Evolutionary conservation across 2,113 vertebrate species (phyloP).

Genomic region (Rhegmatorhina hoffmannsi): DNA sequence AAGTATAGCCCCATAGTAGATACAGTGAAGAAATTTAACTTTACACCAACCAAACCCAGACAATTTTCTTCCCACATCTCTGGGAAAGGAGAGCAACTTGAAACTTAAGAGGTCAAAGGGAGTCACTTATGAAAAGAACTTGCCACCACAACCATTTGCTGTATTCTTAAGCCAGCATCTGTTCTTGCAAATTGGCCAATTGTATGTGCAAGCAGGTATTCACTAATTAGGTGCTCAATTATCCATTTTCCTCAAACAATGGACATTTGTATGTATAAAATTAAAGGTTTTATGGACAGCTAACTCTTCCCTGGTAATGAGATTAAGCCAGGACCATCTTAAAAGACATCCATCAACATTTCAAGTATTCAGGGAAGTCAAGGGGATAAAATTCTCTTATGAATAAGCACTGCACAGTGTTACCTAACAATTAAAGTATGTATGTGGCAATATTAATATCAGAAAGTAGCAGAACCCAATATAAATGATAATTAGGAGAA

Average conservation of each 20-base stretch:
- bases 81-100: neutral
- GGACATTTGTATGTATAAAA: slow-evolving; percentile 1
- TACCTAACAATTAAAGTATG: slow-evolving; percentile 58
- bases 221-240: slow-evolving; percentile 53
- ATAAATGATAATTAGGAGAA: slow-evolving; percentile 70
- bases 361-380: slow-evolving; percentile 6
- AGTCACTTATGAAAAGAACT: neutral
- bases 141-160: neutral
- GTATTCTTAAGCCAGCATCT: slow-evolving; percentile 10
- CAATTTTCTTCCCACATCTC: neutral
- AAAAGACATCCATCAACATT: slow-evolving; percentile 39
- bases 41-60: neutral
- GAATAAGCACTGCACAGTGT: neutral
- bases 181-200: slow-evolving; percentile 29
- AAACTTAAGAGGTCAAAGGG: neutral
- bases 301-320: slow-evolving; percentile 17
- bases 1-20: neutral
- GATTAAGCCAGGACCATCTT: neutral
- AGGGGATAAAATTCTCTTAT: slow-evolving; percentile 31
- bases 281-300: slow-evolving; percentile 24
- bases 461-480: slow-evolving; percentile 53
- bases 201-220: slow-evolving; percentile 19
- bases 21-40: neutral
- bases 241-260: slow-evolving; percentile 42
- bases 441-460: slow-evolving; percentile 46